phyloP scores from a whole-genome alignment of 2,113 vertebrate species.

The Dasypus novemcinctus region DNA sequence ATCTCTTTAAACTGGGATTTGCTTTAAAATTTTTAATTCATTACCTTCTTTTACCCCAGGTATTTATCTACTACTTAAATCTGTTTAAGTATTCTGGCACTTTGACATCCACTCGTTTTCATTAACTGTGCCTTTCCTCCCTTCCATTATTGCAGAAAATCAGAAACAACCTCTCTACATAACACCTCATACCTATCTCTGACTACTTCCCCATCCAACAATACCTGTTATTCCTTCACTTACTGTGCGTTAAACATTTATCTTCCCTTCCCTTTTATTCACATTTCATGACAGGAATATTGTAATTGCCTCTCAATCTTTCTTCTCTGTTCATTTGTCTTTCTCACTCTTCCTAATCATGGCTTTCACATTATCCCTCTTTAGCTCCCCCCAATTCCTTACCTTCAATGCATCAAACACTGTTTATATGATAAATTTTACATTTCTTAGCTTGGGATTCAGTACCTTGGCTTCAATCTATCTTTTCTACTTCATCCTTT shows the following conservation, averaged over 20 bases:
- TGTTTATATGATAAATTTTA: neutral
- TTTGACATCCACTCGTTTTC: constrained; percentile 7
- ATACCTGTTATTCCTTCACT: neutral
- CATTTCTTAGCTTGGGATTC: neutral
- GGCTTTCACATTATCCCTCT: neutral
- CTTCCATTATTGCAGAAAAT: neutral
- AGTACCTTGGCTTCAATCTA: neutral
- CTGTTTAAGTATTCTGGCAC: neutral
- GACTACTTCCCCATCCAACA: neutral
- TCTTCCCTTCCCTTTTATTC: neutral
- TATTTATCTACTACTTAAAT: constrained; percentile 6
- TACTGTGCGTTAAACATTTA: neutral
- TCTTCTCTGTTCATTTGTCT: neutral
- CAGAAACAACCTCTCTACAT: neutral
- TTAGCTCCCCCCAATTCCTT: neutral
- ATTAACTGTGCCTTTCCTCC: neutral
- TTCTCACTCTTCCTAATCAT: neutral
- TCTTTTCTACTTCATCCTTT: neutral
- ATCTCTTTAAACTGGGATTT: neutral
- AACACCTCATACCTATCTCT: neutral
- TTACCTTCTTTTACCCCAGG: neutral
- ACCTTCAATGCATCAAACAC: neutral
- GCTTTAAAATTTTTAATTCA: neutral
- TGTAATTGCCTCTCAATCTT: neutral
- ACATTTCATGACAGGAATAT: neutral